phyloP scores from a whole-genome alignment of 2,888 invertebrate species.

The Ashinkailepas kermadecensis region DNA sequence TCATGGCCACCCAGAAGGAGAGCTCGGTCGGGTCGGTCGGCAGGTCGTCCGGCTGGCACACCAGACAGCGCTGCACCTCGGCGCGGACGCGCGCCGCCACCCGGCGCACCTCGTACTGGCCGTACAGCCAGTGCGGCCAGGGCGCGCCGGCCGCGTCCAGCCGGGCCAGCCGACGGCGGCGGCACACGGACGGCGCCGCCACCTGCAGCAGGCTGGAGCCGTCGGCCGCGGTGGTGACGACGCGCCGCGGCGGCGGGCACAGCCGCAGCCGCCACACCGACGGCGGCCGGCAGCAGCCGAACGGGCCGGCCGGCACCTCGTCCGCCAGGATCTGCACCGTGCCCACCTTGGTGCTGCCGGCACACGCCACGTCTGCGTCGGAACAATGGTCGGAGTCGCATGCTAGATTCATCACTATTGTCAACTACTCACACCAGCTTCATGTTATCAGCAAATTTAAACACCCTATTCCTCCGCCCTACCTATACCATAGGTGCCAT shows the following conservation, averaged over 20 bases:
- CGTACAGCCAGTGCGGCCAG: conserved; percentile 61
- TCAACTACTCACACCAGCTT: too few species aligned
- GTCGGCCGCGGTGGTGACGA: background rate
- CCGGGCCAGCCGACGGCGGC: conserved; percentile 27
- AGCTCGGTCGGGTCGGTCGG: conserved; percentile 60
- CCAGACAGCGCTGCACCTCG: conserved; percentile 23
- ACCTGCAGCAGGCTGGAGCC: conserved; percentile 41
- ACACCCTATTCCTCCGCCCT: too few species aligned
- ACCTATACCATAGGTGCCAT: too few species aligned
- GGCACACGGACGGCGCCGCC: conserved; percentile 36
- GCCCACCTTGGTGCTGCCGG: conserved; percentile 47
- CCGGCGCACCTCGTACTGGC: conserved; percentile 52
- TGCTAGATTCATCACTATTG: too few species aligned
- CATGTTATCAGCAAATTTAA: too few species aligned
- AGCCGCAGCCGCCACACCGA: conserved; percentile 28
- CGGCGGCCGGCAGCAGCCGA: conserved; percentile 42
- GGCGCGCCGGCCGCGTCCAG: conserved; percentile 50
- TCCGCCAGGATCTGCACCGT: conserved; percentile 63
- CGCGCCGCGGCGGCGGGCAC: background rate
- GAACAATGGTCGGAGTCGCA: too few species aligned
- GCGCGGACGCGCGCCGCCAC: conserved; percentile 39
- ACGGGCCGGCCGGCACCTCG: conserved; percentile 52
- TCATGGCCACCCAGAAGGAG: conserved; percentile 73
- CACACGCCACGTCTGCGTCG: background rate
- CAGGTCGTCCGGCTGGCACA: conserved; percentile 39